These are phyloP conservation scores for Sebastes ruberrimus DNA, from an alignment of 2,797 vertebrate species.

Conservation along the genomic window DNA sequence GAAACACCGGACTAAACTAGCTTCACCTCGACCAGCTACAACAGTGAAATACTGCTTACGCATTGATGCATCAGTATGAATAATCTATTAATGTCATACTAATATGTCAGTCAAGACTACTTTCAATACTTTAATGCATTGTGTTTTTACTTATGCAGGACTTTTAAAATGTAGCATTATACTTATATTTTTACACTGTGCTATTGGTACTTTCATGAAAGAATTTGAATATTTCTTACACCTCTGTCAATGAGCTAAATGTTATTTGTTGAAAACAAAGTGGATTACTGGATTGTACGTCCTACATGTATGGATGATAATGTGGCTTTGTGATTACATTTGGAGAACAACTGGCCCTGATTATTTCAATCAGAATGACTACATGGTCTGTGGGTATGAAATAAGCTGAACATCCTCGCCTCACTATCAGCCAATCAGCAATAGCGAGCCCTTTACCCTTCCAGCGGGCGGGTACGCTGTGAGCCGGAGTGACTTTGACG, in stretches of 20 bases:
- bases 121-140: background rate
- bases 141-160: background rate
- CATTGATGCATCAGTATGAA: background rate
- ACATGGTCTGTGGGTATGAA: constrained; percentile 25
- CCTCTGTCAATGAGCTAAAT: background rate
- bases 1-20: background rate
- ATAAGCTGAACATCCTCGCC: constrained; percentile 8
- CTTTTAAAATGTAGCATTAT: background rate
- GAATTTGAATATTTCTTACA: background rate
- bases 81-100: background rate
- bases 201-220: background rate
- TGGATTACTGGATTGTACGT: background rate
- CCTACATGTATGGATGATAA: background rate
- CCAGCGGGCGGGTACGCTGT: constrained; percentile 2
- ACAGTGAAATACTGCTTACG: background rate
- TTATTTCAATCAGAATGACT: constrained; percentile 37
- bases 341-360: constrained; percentile 31
- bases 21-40: background rate
- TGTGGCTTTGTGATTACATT: constrained; percentile 35
- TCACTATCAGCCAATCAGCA: constrained; percentile 56
- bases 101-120: background rate
- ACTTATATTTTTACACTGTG: background rate
- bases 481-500: constrained; percentile 67
- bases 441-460: constrained; percentile 40
- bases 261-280: constrained; percentile 1